These are phyloP conservation scores for Megalonaias nervosa DNA, from an alignment of 1,140 invertebrate genomes.

Conservation along the genomic window DNA sequence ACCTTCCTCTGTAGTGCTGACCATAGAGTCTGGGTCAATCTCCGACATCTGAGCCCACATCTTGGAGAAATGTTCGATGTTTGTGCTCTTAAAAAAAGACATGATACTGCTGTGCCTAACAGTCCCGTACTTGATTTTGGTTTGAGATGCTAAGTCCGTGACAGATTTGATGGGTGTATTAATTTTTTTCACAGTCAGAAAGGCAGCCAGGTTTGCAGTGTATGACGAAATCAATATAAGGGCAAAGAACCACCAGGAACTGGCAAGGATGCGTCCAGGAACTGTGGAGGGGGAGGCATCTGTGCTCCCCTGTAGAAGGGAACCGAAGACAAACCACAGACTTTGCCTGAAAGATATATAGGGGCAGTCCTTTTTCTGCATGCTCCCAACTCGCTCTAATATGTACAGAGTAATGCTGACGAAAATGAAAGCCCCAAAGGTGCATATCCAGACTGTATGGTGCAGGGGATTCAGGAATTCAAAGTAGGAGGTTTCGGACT, in stretches of 20 bases:
- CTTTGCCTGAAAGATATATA: slow-evolving; percentile 65
- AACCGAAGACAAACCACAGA: slow-evolving; percentile 70
- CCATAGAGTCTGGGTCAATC: slow-evolving; percentile 63
- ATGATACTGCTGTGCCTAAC: slow-evolving; percentile 65
- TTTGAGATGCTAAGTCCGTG: slow-evolving; percentile 69
- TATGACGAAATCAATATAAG: slow-evolving; percentile 71
- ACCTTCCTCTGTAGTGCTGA: slow-evolving; percentile 56
- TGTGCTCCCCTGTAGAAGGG: slow-evolving; percentile 64
- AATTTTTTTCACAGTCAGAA: slow-evolving; percentile 70
- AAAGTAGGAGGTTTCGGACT: slow-evolving; percentile 79
- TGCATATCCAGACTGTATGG: slow-evolving; percentile 76
- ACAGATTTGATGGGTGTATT: slow-evolving; percentile 70
- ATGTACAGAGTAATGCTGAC: slow-evolving; percentile 94
- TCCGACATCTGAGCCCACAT: slow-evolving; percentile 84
- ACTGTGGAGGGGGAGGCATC: slow-evolving; percentile 62
- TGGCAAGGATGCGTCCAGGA: slow-evolving; percentile 66
- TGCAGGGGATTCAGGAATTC: slow-evolving; percentile 98
- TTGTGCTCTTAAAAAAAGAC: slow-evolving; percentile 82
- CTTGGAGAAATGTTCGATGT: slow-evolving; percentile 95
- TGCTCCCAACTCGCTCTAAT: slow-evolving; percentile 89
- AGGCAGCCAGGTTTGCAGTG: slow-evolving; percentile 71
- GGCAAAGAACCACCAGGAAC: slow-evolving; percentile 71
- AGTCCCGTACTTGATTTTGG: slow-evolving; percentile 68
- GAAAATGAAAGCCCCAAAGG: slow-evolving; percentile 74
- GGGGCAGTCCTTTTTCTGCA: slow-evolving; percentile 68